Base-by-base conservation (phyloP, 2,888 invertebrate genomes). In the Drosophila siamana region DNA sequence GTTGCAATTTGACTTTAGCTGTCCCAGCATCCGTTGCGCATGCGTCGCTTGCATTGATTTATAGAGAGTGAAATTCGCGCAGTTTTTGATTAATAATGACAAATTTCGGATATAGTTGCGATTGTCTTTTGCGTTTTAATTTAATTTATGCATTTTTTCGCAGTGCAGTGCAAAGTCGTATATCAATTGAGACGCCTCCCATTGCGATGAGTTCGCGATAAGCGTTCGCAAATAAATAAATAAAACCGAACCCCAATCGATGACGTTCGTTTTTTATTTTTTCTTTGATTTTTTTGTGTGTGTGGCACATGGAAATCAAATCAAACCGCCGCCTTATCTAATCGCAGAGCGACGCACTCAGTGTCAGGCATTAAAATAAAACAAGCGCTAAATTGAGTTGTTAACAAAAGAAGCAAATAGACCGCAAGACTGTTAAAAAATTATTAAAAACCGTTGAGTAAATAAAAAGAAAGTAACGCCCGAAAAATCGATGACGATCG, bases 31-130 rank as follows among this genome's bases (percentile, higher is more conserved):
- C 64, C 36, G 62, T 55, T 50, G 70, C 67, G 40, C 63, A 72
- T 62, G 63, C 69, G 59, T 55, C 65, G 69, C 59, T 40, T 69
- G 55, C 74, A 67, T 59, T 88, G 84, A 84, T 84, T 84, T 84
- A 84, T 84, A 66, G 83, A 74, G 86, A 85, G 84, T 85, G 84
- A 85, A 88, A 85, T 86, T 71, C 56, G 76, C 73, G 48, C 19
- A 67, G 64, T 69, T 69, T 75, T 88, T 85, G 88, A 86, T 88
- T 86, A 88, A 85, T 86, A 86, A 80, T 86, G 87, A 87, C 88
- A 81, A 86, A 88, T 86, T 86, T 86, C 40, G 30, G 67, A 60
- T 46, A 54, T 61, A 36, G 36, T 38, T 54, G 19, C n/a, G 33
- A 5, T 9, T 11, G n/a, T 47, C 36, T 57, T 65, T 43, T 69